These are phyloP conservation scores for Campoplex capitator DNA, from an alignment of 2,888 invertebrate genomes.

Conservation along the genomic window DNA sequence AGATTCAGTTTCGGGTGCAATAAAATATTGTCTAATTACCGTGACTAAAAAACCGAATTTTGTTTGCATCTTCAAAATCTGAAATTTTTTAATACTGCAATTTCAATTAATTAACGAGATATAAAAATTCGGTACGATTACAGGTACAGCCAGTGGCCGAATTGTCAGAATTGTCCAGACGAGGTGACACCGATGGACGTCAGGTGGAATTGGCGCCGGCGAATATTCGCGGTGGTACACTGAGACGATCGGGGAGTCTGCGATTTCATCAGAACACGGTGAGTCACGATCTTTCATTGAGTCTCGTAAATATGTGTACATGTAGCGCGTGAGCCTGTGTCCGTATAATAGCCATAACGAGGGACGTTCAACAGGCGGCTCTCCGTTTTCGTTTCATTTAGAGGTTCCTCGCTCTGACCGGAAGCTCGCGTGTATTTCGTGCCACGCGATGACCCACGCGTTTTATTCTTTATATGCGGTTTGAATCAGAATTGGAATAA, in stretches of 20 bases:
- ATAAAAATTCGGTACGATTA: conserved; percentile 61
- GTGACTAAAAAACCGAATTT: neutral
- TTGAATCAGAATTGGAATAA: conserved; percentile 2
- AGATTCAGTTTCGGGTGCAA: too few species aligned
- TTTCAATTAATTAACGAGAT: neutral
- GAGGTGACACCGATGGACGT: conserved; percentile 89
- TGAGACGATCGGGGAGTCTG: conserved; percentile 93
- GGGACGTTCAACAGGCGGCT: conserved; percentile 63
- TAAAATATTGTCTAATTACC: too few species aligned
- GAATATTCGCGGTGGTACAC: conserved; percentile 90
- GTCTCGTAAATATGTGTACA: conserved; percentile 5
- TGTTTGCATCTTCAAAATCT: neutral
- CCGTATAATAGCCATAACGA: conserved; percentile 49
- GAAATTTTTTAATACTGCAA: neutral
- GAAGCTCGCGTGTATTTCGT: conserved; percentile 61
- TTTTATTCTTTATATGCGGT: neutral
- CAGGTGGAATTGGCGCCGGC: conserved; percentile 89
- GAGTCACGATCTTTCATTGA: conserved; percentile 77
- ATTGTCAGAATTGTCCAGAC: conserved; percentile 94
- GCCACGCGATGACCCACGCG: conserved; percentile 31
- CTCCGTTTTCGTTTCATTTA: conserved; percentile 53
- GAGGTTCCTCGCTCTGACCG: conserved; percentile 35
- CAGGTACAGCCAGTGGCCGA: conserved; percentile 98
- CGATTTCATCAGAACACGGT: conserved; percentile 90
- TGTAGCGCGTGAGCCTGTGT: neutral